Percentiles rank a stretch among this genome's conserved stretches.
These are phyloP conservation scores for Panurus biarmicus DNA, from an alignment of 2,113 vertebrate species.

Conservation along the genomic window DNA sequence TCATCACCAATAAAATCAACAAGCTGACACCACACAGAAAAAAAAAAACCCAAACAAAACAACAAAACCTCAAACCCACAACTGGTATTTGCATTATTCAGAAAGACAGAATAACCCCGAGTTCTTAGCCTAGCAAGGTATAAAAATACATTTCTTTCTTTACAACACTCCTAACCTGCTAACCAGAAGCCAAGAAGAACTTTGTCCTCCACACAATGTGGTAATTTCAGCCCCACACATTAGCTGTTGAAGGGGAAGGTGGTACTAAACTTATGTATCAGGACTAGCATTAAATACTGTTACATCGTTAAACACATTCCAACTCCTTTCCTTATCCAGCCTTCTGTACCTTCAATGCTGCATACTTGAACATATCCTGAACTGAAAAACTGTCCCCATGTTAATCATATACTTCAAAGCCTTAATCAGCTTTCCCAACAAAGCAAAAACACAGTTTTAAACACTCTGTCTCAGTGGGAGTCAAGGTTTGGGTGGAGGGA, in stretches of 20 bases:
- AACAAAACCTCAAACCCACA: neutral
- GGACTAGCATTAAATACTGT: neutral
- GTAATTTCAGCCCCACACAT: neutral
- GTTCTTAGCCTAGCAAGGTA: neutral
- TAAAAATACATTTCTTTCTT: neutral
- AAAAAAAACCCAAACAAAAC: neutral
- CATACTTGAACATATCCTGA: neutral
- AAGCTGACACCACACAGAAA: neutral
- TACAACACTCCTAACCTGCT: neutral
- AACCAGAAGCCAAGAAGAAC: neutral
- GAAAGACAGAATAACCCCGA: neutral
- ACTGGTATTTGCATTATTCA: neutral
- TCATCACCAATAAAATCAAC: neutral
- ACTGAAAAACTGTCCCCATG: neutral
- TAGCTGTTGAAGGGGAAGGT: neutral
- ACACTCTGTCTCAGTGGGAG: neutral
- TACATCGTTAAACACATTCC: neutral
- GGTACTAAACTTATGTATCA: neutral
- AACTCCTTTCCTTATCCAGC: neutral
- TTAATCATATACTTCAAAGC: conserved; percentile 15
- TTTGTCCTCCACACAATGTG: neutral
- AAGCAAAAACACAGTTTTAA: conserved; percentile 3
- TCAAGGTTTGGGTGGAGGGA: neutral
- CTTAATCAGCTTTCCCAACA: neutral
- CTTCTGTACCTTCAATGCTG: neutral